Base-by-base conservation (phyloP, 2,797 vertebrate species). In the Hafferia zeledoni region DNA sequence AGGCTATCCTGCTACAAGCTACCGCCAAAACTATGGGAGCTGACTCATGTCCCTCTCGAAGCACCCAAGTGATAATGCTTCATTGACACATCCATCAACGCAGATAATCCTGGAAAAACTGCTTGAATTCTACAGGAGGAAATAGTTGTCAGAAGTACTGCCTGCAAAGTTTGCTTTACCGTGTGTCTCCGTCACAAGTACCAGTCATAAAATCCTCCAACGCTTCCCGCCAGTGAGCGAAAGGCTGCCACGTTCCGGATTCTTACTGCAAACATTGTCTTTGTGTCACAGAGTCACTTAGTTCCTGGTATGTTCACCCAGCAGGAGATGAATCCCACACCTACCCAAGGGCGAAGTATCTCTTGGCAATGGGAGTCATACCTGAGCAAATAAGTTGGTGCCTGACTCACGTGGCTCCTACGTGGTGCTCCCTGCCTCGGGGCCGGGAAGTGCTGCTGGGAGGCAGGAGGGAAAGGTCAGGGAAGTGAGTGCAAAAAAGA, bases 41-140 rank as follows among this genome's bases (percentile, higher is more conserved):
- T 46, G 57, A 19, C 31, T 5, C 6, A 50, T 37, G 25, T 74
- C 49, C 33, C 44, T 67, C 11, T 5, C 50, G 50, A 75, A 35
- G 14, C 55, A 35, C 28, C 10, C 12, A 39, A 76, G 30, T 3
- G 12, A 24, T 18, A 13, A 13, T 6, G 6, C 19, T 90, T 59
- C 2, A 0, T 39, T 33, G 37, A n/a, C 27, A 50, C 1, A 1
- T 19, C 53, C 7, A 4, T 49, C 63, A n/a, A 17, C 37, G 49
- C 5, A 78, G 25, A 63, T 7, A 28, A 68, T 19, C 44, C 13
- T 33, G 44, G 56, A 35, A 69, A 92, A 84, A 30, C 25, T 67
- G 4, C 27, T 74, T 64, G 57, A 85, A 53, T 83, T 57, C 43
- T 24, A 5, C 15, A 13, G 22, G 9, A 1, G 2, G 22, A 44